These are phyloP conservation scores for Poeciliopsis presidionis DNA, from an alignment of 2,797 vertebrate genomes.

Conservation along the genomic window DNA sequence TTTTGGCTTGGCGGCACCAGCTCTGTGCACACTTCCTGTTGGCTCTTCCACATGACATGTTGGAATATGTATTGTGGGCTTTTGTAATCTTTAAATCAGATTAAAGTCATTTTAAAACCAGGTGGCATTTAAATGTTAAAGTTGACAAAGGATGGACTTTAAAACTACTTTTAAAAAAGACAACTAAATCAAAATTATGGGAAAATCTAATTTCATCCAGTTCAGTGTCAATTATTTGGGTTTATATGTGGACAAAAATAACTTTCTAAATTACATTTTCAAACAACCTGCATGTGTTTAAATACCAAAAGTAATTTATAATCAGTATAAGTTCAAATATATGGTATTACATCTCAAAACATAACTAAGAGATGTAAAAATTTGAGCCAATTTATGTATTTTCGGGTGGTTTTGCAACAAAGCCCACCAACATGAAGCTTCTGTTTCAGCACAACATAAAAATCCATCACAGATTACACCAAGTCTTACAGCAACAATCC, in stretches of 20 bases:
- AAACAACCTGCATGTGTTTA: slow-evolving; percentile 39
- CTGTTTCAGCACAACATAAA: neutral
- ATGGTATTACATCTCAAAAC: neutral
- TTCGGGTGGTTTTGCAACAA: neutral
- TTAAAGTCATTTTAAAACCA: neutral
- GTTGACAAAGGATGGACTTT: neutral
- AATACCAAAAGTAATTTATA: slow-evolving; percentile 26
- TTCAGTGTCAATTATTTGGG: neutral
- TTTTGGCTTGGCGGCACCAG: slow-evolving; percentile 43
- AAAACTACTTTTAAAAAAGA: neutral
- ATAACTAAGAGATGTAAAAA: neutral
- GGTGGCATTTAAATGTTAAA: neutral
- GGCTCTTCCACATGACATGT: slow-evolving; percentile 9
- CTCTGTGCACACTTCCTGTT: slow-evolving; percentile 52
- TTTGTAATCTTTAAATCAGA: neutral
- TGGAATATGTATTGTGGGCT: neutral
- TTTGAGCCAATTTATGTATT: neutral
- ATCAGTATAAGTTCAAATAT: neutral
- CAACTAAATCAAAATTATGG: neutral
- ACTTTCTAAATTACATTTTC: neutral
- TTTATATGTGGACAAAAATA: neutral
- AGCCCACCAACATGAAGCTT: neutral
- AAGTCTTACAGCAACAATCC: neutral
- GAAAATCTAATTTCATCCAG: neutral
- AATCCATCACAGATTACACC: neutral